A percentile compares a stretch with the other conserved stretches of the same genome.
These are phyloP conservation scores for Cistogaster globosa DNA, from an alignment of 2,888 invertebrate genomes.

Conservation along the genomic window DNA sequence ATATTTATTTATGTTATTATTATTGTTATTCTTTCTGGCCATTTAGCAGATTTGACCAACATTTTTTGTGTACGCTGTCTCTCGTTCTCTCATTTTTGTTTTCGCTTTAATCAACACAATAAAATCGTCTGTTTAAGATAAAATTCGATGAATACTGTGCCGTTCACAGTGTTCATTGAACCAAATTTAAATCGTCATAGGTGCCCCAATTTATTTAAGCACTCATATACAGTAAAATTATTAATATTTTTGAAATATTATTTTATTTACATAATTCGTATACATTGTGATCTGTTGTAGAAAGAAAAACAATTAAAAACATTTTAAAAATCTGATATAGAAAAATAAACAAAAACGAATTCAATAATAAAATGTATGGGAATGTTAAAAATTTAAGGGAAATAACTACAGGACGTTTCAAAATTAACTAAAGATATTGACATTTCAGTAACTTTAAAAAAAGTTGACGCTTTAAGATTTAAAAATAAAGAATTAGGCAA, in stretches of 20 bases:
- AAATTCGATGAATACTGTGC: conserved; percentile 1
- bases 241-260: conserved; percentile 22
- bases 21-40: background rate
- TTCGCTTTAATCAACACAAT: conserved; percentile 32
- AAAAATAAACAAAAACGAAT: background rate
- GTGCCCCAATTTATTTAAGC: conserved; percentile 18
- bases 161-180: background rate
- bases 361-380: no score
- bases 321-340: background rate
- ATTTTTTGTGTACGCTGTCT: background rate
- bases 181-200: conserved; percentile 23
- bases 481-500: no score
- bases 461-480: no score
- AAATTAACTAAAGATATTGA: no score
- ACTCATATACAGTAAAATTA: background rate
- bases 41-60: conserved; percentile 38
- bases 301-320: conserved; percentile 19
- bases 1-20: conserved; percentile 45
- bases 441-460: no score
- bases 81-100: conserved; percentile 30
- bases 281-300: conserved; percentile 22
- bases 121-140: conserved; percentile 35
- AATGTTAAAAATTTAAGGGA: background rate
- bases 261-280: conserved; percentile 11
- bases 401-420: no score